These are phyloP conservation scores for Drosophila greeni DNA, from an alignment of 2,888 invertebrate genomes.

Conservation along the genomic window DNA sequence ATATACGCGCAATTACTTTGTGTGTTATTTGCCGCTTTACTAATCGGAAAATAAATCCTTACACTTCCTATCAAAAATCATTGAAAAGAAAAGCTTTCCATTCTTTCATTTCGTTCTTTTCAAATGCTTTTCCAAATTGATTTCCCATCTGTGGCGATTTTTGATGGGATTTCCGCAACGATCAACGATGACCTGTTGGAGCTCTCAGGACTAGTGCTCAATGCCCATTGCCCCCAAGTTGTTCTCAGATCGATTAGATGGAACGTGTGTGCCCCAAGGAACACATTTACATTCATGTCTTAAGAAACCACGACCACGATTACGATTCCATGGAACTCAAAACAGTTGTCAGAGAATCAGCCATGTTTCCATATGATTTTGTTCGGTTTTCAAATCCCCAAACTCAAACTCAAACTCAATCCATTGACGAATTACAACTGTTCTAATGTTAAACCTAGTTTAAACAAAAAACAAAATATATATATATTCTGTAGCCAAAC, in stretches of 20 bases:
- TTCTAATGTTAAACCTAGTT: neutral
- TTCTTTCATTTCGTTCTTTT: neutral
- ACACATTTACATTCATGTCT: conserved; percentile 13
- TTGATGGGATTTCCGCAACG: conserved; percentile 2
- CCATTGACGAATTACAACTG: neutral
- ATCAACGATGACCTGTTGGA: neutral
- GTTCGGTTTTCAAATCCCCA: neutral
- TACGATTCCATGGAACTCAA: neutral
- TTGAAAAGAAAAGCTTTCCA: neutral
- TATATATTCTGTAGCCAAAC: conserved; percentile 2
- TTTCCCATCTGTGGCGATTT: neutral
- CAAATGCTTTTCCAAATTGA: neutral
- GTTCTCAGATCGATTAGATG: conserved; percentile 8
- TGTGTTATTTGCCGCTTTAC: neutral
- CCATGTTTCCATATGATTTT: neutral
- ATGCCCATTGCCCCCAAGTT: conserved; percentile 11
- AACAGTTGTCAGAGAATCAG: neutral
- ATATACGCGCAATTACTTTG: neutral
- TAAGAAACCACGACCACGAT: neutral
- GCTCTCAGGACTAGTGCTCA: conserved; percentile 3
- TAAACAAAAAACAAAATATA: neutral
- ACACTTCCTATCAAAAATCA: neutral
- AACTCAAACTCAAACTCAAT: neutral
- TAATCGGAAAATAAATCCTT: too few relatives aligned
- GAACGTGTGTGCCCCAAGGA: conserved; percentile 41